Evolutionary conservation across 2,797 vertebrate genomes (phyloP), one percentile per base, ranked within the genome.

Genomic region (Microctenopoma steveboyesi): DNA sequence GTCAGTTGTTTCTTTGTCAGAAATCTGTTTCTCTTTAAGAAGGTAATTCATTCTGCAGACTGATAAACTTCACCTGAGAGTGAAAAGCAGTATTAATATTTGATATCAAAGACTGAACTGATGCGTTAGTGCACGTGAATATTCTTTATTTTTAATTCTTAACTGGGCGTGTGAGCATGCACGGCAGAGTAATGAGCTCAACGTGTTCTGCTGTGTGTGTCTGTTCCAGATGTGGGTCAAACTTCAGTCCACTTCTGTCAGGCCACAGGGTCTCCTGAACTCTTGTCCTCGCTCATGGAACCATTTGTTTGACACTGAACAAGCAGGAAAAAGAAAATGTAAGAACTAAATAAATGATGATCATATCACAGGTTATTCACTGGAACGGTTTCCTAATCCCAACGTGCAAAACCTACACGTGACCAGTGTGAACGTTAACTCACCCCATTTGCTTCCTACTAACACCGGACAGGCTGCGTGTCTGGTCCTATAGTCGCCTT

Each of bases 371-470:
- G 4, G 5, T 30, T 30, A 5, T 40, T 40, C 39, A 9, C 8
- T 2, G 11, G 14, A 12, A 10, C 8, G 1, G 1, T 25, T 74
- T 33, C 35, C 7, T 16, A 61, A 66, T 51, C 10, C 16, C n/a
- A 69, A 18, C 27, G 2, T 3, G 16, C 64, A 4, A 59, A 45
- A 2, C 12, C 22, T 12, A 25, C 52, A n/a, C 22, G n/a, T 52
- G n/a, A 59, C 25, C 30, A n/a, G 7, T 35, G 0, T 49, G 10
- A 64, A 74, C 62, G 25, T 45, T 10, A 3, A 94, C 96, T 95
- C 86, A 99, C 97, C 98, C 98, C 98, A 99, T 92, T 99, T 99
- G 89, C 96, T 97, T 45, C 98, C 98, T 50, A 99, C 96, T 84
- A 99, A 93, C 35, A 99, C 97, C 0, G 98, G 98, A 64, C 98